A percentile compares a stretch with the other conserved stretches of the same genome.
Conservation (phyloP, 2,888 invertebrate genomes). For the Oscheius sp. region DNA sequence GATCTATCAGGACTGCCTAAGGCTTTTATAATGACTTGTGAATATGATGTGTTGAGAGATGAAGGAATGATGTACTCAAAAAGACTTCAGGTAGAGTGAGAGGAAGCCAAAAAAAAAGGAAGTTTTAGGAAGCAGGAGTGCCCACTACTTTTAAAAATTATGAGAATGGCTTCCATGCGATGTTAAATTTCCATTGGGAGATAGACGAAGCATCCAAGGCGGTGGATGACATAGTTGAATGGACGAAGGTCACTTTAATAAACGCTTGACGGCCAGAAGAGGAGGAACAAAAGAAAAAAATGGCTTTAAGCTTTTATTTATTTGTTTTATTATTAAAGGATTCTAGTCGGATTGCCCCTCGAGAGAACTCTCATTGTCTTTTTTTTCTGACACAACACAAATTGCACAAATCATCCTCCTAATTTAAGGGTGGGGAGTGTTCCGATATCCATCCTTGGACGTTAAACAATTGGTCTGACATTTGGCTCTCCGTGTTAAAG, state of each 20-base stretch:
- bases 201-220: constrained; percentile 43
- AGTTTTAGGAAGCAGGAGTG: constrained; percentile 51
- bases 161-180: constrained; percentile 59
- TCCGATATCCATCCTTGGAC: too few relatives aligned
- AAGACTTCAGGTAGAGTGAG: constrained; percentile 56
- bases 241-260: constrained; percentile 14
- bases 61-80: constrained; percentile 71
- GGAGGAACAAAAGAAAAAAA: too few relatives aligned
- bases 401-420: too few relatives aligned
- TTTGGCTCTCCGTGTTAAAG: too few relatives aligned
- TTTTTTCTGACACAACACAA: too few relatives aligned
- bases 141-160: constrained; percentile 62
- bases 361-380: too few relatives aligned
- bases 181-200: constrained; percentile 59
- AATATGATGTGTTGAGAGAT: constrained; percentile 72
- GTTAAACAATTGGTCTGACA: too few relatives aligned
- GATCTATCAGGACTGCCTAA: constrained; percentile 65
- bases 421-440: too few relatives aligned
- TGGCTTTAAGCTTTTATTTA: too few relatives aligned
- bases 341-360: too few relatives aligned
- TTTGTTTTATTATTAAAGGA: too few relatives aligned
- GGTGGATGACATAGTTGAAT: constrained; percentile 39
- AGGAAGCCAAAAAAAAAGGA: background rate
- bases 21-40: constrained; percentile 71
- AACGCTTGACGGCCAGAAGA: too few relatives aligned